Conservation (phyloP, 1,140 invertebrate species). For the Polypedilum pembai region DNA sequence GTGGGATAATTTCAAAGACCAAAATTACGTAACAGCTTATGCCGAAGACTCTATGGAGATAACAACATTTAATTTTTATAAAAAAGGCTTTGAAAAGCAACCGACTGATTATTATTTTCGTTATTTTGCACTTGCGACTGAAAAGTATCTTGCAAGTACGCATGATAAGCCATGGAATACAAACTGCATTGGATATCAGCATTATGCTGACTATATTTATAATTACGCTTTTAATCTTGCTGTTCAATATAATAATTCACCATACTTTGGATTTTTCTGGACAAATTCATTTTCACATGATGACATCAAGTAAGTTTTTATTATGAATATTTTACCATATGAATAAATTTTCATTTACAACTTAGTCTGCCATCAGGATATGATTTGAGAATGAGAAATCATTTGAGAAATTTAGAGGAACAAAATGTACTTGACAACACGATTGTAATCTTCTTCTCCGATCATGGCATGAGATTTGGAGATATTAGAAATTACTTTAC, state of each 20-base stretch:
- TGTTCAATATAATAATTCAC: conserved; percentile 48
- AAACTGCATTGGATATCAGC: conserved; percentile 50
- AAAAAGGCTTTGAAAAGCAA: conserved; percentile 64
- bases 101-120: conserved; percentile 78
- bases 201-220: conserved; percentile 50
- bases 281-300: conserved; percentile 62
- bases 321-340: neutral
- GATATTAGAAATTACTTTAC: conserved; percentile 57
- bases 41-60: conserved; percentile 68
- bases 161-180: conserved; percentile 38
- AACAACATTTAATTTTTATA: conserved; percentile 73
- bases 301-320: conserved; percentile 34
- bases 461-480: conserved; percentile 81
- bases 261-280: conserved; percentile 65
- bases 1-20: conserved; percentile 65
- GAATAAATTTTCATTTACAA: neutral
- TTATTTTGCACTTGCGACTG: conserved; percentile 61
- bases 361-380: conserved; percentile 52
- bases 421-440: conserved; percentile 50
- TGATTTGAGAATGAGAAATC: conserved; percentile 48
- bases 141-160: conserved; percentile 46
- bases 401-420: conserved; percentile 46
- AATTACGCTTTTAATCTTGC: conserved; percentile 56
- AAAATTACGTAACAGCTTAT: conserved; percentile 68
- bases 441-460: conserved; percentile 66